A percentile compares a stretch with the other conserved stretches of the same genome.
Evolutionary conservation across 2,113 vertebrate species (phyloP).

Genomic region (Bolborhynchus lineola): DNA sequence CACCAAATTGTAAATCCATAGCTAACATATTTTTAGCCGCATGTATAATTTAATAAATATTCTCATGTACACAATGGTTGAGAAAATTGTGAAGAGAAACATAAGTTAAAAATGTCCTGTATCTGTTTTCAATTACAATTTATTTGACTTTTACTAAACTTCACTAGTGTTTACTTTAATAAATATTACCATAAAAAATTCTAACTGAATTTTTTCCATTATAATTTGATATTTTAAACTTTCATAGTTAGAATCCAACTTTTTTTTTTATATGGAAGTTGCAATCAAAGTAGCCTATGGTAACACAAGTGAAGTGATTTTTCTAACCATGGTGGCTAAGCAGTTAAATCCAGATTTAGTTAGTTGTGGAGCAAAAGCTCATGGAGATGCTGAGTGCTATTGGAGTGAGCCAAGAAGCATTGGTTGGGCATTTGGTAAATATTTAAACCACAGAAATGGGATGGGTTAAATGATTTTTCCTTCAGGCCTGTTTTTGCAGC

Average conservation of each 20-base stretch:
- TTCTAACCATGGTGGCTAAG: not conserved
- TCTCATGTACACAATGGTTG: not conserved
- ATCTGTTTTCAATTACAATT: not conserved
- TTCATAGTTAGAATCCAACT: not conserved
- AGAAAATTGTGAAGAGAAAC: not conserved
- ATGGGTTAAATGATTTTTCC: not conserved
- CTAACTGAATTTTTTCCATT: not conserved
- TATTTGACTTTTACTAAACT: not conserved
- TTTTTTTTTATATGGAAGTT: not conserved
- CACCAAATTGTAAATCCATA: not conserved
- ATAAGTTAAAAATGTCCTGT: not conserved
- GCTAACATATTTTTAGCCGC: not conserved
- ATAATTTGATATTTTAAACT: not conserved
- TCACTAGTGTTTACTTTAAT: not conserved
- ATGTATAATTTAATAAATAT: not conserved
- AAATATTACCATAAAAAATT: not conserved
- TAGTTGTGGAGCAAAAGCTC: not conserved
- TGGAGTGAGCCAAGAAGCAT: not conserved
- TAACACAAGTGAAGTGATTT: not conserved
- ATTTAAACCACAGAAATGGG: not conserved
- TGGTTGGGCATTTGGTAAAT: not conserved
- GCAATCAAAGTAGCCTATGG: not conserved
- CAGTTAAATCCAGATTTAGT: not conserved
- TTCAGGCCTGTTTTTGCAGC: not conserved
- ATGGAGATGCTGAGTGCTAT: not conserved